Conservation (phyloP, 2,888 invertebrate species). For the Ophraella communa region DNA sequence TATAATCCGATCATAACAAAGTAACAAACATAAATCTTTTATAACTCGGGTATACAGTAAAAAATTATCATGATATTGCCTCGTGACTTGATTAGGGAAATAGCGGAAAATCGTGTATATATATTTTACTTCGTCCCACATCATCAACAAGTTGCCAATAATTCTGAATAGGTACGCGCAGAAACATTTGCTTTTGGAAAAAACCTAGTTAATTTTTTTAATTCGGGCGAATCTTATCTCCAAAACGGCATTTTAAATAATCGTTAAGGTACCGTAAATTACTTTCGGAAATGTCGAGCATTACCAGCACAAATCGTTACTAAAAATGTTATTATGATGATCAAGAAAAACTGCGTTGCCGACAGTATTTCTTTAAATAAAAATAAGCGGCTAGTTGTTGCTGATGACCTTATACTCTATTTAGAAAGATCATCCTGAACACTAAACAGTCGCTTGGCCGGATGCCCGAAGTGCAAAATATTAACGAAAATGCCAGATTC, state of each 20-base stretch:
- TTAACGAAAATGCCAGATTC: slow-evolving; percentile 16
- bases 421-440: slow-evolving; percentile 30
- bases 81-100: slow-evolving; percentile 1
- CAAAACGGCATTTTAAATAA: too few relatives aligned
- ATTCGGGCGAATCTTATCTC: not conserved
- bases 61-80: slow-evolving; percentile 20
- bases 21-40: too few relatives aligned
- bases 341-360: not conserved
- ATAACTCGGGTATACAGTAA: slow-evolving; percentile 15
- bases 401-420: slow-evolving; percentile 32
- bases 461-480: slow-evolving; percentile 24
- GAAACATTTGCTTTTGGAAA: slow-evolving; percentile 2
- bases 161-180: slow-evolving; percentile 13
- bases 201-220: not conserved
- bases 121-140: slow-evolving; percentile 1
- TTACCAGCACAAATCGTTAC: not conserved
- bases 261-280: too few relatives aligned
- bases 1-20: too few relatives aligned
- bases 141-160: slow-evolving; percentile 31
- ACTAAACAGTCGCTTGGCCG: slow-evolving; percentile 30
- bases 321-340: not conserved
- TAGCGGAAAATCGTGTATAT: slow-evolving; percentile 12
- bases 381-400: slow-evolving; percentile 25
- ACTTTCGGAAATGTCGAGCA: too few relatives aligned
- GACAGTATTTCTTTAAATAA: slow-evolving; percentile 21